A percentile compares a stretch with the other conserved stretches of the same genome.
Conservation (phyloP, 2,113 vertebrate genomes). For the Hystrix brachyura region DNA sequence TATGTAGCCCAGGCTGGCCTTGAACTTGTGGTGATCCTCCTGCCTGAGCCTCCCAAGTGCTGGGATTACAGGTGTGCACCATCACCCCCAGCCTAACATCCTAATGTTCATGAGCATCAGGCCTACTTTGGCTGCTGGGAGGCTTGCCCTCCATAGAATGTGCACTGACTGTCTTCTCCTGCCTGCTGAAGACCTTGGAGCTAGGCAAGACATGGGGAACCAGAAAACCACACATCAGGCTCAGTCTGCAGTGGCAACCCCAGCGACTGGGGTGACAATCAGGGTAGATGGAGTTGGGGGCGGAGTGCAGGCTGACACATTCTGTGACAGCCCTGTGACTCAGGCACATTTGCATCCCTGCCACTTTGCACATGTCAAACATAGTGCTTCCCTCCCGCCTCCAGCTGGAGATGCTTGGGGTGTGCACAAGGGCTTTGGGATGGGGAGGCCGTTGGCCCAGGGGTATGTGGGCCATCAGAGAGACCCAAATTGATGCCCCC, state of each 20-base stretch:
- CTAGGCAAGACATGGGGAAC: neutral
- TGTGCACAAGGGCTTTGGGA: neutral
- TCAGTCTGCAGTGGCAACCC: neutral
- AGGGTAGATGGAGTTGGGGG: constrained; percentile 30
- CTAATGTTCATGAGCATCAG: neutral
- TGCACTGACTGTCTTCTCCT: neutral
- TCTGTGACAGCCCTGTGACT: constrained; percentile 67
- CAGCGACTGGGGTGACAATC: constrained; percentile 20
- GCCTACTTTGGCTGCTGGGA: too few relatives aligned
- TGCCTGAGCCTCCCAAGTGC: neutral
- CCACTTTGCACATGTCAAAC: constrained; percentile 57
- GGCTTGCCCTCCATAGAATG: neutral
- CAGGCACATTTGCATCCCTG: constrained; percentile 67
- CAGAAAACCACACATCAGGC: neutral
- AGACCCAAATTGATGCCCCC: neutral
- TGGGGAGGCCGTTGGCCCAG: neutral
- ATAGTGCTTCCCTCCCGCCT: constrained; percentile 46
- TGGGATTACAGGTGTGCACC: neutral
- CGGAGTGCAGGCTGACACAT: neutral
- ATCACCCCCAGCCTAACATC: neutral
- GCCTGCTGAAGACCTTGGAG: neutral
- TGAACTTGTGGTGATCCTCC: neutral
- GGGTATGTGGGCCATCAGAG: neutral
- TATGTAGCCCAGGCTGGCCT: neutral
- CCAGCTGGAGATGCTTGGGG: constrained; percentile 37